Evolutionary conservation across 2,113 vertebrate species (phyloP).

Genomic region (Puma concolor): DNA sequence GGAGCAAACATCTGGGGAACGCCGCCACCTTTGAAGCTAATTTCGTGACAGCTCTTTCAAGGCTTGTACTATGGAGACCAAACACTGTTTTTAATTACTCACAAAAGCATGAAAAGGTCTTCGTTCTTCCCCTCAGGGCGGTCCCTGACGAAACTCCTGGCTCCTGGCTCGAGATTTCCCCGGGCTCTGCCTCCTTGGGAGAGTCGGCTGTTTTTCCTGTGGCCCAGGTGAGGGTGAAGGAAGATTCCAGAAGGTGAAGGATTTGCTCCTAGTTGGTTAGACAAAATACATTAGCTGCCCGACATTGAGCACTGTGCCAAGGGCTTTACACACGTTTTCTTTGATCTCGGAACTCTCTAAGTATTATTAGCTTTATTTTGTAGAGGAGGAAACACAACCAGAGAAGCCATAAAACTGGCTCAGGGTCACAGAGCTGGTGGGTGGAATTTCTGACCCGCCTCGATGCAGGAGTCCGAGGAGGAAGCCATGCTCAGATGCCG

Average conservation of each 20-base stretch:
- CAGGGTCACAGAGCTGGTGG: background rate
- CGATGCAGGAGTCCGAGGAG: background rate
- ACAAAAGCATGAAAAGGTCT: background rate
- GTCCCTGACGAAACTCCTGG: fast-evolving
- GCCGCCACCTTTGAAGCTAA: background rate
- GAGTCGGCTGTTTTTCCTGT: background rate
- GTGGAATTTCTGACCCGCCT: background rate
- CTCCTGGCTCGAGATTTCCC: fast-evolving
- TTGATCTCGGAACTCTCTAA: background rate
- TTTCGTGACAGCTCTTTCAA: background rate
- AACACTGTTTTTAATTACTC: constrained; percentile 9
- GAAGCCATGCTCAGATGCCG: background rate
- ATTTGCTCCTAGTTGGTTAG: background rate
- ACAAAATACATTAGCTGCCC: too few relatives aligned
- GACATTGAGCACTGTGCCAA: fast-evolving
- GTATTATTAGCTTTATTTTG: background rate
- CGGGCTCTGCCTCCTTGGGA: background rate
- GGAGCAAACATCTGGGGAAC: background rate
- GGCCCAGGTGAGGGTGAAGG: background rate
- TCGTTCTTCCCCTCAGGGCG: background rate
- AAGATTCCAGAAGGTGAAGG: background rate
- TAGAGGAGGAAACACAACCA: background rate
- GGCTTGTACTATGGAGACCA: background rate
- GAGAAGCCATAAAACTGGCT: background rate
- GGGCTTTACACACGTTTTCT: background rate